Evolutionary conservation across 2,113 vertebrate genomes (phyloP), one percentile per base, ranked within the genome.

Genomic region (Austrofundulus limnaeus): DNA sequence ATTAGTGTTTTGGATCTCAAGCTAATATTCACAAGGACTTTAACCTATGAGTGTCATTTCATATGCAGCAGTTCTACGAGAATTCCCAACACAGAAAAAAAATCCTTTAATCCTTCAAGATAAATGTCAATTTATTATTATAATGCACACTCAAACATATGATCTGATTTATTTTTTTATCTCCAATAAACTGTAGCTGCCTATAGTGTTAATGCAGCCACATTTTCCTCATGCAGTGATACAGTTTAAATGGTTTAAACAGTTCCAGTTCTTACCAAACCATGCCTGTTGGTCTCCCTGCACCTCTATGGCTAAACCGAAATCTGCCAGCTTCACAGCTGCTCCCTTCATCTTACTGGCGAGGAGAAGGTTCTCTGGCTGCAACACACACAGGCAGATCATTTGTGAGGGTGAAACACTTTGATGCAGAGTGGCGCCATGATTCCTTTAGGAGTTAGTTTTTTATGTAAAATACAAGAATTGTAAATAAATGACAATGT

Each of bases 291-390:
- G 97, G 46, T 99, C 97, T 57, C 95, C 97, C 85, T 99, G 97
- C 11, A 99, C 97, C 91, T 99, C 97, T 15, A 99, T 99, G 58
- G 97, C 97, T 34, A 99, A 90, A 73, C 97, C 97, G 24, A 99
- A 99, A 81, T 99, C 97, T 58, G 97, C 97, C 52, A 99, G 89
- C 88, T 99, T 99, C 89, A 99, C 97, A 0, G 96, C 96, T 19
- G 97, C 97, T 55, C 96, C 95, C 90, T 99, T 99, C 92, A 97
- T 95, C 92, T 99, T 99, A 88, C 97, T 99, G 42, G 97, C 97
- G 88, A 99, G 91, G 61, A 99, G 92, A 82, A 99, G 92, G 85
- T 99, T 99, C 82, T 99, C 97, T 47, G 97, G 97, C 97, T 99
- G 84, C 25, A 84, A 70, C 15, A 71, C 51, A 73, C 31, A 77